phyloP scores from a whole-genome alignment of 2,113 vertebrate species.

The Mus spicilegus region DNA sequence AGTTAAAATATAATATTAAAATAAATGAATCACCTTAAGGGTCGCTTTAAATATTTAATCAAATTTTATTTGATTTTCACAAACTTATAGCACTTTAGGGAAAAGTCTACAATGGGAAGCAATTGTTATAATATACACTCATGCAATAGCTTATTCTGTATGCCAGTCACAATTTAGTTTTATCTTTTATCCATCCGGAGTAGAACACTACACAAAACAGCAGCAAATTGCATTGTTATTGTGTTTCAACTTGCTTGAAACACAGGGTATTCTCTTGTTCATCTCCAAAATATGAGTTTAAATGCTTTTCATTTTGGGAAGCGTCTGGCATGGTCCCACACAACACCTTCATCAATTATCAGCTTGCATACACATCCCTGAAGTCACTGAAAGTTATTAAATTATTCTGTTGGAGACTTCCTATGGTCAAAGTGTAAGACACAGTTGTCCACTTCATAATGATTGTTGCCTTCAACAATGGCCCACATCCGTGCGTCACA shows the following conservation, averaged over 20 bases:
- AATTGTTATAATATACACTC: neutral
- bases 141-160: constrained; percentile 1
- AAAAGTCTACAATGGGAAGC: neutral
- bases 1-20: constrained; percentile 60
- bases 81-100: constrained; percentile 46
- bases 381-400: constrained; percentile 31
- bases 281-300: constrained; percentile 54
- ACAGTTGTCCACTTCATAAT: too few species aligned
- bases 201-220: neutral
- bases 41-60: constrained; percentile 69
- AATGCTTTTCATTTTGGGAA: constrained; percentile 37
- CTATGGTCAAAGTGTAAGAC: neutral
- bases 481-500: neutral
- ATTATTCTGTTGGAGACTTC: neutral
- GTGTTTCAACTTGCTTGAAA: constrained; percentile 52
- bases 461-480: neutral
- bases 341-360: constrained; percentile 3
- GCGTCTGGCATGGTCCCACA: constrained; percentile 17
- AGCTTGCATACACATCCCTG: constrained; percentile 12
- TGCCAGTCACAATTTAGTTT: constrained; percentile 43
- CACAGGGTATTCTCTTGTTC: constrained; percentile 41
- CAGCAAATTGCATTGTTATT: constrained; percentile 15
- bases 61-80: constrained; percentile 70
- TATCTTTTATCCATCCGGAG: constrained; percentile 56
- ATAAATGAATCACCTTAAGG: constrained; percentile 47